Conservation (phyloP, 2,797 vertebrate genomes). For the Sebastes hubbsi region DNA sequence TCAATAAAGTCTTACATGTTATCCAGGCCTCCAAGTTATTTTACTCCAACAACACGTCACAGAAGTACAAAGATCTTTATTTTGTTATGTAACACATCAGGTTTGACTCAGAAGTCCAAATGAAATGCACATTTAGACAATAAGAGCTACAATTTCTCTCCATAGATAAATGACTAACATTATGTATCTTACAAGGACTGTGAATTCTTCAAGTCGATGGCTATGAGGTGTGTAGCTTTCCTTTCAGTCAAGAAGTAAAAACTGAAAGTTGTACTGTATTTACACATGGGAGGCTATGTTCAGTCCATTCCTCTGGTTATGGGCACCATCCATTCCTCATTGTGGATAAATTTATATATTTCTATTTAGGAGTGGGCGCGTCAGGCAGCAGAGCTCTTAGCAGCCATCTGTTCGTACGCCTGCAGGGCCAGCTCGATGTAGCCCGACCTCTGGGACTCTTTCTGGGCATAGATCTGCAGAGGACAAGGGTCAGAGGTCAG, state of each 20-base stretch:
- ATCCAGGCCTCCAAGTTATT: background rate
- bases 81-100: slow-evolving; percentile 45
- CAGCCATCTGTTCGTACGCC: slow-evolving; percentile 80
- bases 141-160: background rate
- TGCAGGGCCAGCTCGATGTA: slow-evolving; percentile 92
- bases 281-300: background rate
- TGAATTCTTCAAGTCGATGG: background rate
- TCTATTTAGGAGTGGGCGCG: background rate
- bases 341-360: background rate
- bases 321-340: background rate
- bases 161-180: background rate
- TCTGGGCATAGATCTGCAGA: slow-evolving; percentile 88
- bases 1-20: slow-evolving; percentile 21
- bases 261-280: too few relatives aligned
- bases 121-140: background rate
- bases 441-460: slow-evolving; percentile 88
- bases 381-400: slow-evolving; percentile 66
- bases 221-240: background rate
- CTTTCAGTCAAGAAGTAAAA: background rate
- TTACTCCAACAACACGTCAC: background rate
- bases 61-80: slow-evolving; percentile 48
- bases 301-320: background rate
- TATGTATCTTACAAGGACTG: background rate
- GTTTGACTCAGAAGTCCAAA: background rate
- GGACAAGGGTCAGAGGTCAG: slow-evolving; percentile 34